Evolutionary conservation across 2,113 vertebrate species (phyloP).

Genomic region (Hippocampus mohnikei): DNA sequence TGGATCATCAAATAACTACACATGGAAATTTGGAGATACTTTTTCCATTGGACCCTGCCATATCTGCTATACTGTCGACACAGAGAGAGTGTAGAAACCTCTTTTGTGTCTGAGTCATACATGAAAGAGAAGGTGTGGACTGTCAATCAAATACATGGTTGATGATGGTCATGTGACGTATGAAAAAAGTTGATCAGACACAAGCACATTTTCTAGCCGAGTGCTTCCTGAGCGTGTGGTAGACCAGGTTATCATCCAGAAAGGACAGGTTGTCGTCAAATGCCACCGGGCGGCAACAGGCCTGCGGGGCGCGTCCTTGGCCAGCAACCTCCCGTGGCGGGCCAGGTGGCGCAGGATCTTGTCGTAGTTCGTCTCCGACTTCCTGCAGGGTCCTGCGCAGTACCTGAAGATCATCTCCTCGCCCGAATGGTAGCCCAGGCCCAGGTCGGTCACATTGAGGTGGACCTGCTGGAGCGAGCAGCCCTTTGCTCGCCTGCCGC

Average conservation of each 20-base stretch:
- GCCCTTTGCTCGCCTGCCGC: constrained; percentile 71
- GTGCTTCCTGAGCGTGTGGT: constrained; percentile 91
- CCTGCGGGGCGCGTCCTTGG: constrained; percentile 77
- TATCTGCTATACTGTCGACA: constrained; percentile 9
- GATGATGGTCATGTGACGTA: neutral
- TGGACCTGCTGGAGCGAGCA: constrained; percentile 87
- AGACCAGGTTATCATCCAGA: constrained; percentile 87
- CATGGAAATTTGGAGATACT: neutral
- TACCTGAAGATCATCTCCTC: constrained; percentile 93
- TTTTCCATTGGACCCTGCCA: neutral
- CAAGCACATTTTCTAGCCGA: constrained; percentile 93
- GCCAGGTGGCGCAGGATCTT: constrained; percentile 88
- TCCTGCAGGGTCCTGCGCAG: constrained; percentile 90
- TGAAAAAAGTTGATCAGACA: constrained; percentile 59
- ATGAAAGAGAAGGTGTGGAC: neutral
- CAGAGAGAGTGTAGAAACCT: neutral
- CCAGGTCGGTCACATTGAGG: constrained; percentile 90
- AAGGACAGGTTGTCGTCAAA: constrained; percentile 92
- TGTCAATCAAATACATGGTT: neutral
- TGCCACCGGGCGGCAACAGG: constrained; percentile 87
- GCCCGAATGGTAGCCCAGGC: constrained; percentile 87
- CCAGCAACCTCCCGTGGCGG: constrained; percentile 77
- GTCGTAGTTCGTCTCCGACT: constrained; percentile 87
- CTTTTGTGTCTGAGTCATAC: constrained; percentile 1
- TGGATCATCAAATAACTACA: neutral